Base-by-base conservation (phyloP, 1,140 invertebrate species). In the Ruditapes philippinarum region DNA sequence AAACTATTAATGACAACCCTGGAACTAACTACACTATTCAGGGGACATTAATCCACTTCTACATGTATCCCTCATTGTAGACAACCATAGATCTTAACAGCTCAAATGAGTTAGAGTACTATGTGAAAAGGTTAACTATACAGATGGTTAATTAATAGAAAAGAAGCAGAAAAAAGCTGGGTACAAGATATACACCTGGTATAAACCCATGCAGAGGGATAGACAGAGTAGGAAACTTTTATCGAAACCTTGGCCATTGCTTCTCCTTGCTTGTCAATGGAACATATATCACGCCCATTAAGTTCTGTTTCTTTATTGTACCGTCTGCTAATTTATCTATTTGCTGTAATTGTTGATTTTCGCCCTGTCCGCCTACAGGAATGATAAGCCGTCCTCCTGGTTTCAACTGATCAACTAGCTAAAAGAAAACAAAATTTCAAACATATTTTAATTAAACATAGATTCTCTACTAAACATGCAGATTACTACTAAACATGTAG, bases 271-370 rank as follows among this genome's bases (percentile, higher is more conserved):
- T 98, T 5, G 99, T 99, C 22, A 99, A 96, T 1, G 99, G 99
- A 36, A 99, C 99, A 96, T 99, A 99, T 76, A 99, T 98, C 0
- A 99, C 99, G 45, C 98, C 98, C 98, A 99, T 99, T 0, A 99
- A 96, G 25, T 97, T 97, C 92, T 97, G 98, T 74, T 97, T 96
- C n/a, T 96, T 96, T 19, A 99, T 97, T 62, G 97, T 96, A 17
- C 99, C 99, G 96, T 99, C 97, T 4, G 94, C 89, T 49, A 97
- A 96, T 96, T 99, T 99, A 94, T 99, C 99, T 88, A 99, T 93
- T 90, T 96, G 95, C 62, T 93, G 90, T 60, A 96, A 86, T 31
- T 94, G 92, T 88, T 96, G 96, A 80, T 93, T 94, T 54, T 92
- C 93, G 12, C 95, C 95, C 38, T 97, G 96, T 97, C 97, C 93